phyloP scores from a whole-genome alignment of 1,140 invertebrate genomes.

The Dendrolimus punctatus region DNA sequence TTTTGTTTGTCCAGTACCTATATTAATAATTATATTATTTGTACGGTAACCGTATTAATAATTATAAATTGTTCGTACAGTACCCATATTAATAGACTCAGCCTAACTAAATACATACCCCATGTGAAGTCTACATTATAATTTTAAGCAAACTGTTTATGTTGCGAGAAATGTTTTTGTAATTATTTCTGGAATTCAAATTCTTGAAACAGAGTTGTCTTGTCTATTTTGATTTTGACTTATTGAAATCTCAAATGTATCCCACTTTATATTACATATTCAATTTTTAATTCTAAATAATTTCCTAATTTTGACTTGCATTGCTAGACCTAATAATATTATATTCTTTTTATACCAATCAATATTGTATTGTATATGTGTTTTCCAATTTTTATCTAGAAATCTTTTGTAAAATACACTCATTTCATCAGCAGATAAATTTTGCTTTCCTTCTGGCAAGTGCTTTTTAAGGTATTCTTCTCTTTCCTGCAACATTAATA shows the following conservation, averaged over 20 bases:
- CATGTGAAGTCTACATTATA: too few relatives aligned
- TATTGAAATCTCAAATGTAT: neutral
- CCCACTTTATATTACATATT: conserved; percentile 4
- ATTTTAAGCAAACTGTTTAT: too few relatives aligned
- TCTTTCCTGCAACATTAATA: conserved; percentile 74
- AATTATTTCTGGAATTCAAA: too few relatives aligned
- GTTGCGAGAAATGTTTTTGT: too few relatives aligned
- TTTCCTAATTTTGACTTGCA: conserved; percentile 73
- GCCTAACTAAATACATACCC: too few relatives aligned
- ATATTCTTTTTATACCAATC: conserved; percentile 84
- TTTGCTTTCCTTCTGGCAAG: conserved; percentile 64
- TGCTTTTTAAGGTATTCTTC: conserved; percentile 75
- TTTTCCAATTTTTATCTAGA: conserved; percentile 82
- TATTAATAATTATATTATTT: too few relatives aligned
- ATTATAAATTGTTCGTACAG: too few relatives aligned
- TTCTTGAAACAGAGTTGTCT: too few relatives aligned
- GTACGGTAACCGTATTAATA: too few relatives aligned
- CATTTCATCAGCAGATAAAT: conserved; percentile 84
- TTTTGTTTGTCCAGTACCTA: too few relatives aligned
- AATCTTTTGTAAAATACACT: conserved; percentile 89
- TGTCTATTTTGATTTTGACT: too few relatives aligned
- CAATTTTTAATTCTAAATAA: conserved; percentile 49
- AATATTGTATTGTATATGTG: conserved; percentile 80
- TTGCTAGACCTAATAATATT: conserved; percentile 73
- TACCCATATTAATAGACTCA: too few relatives aligned